Evolutionary conservation across 2,797 vertebrate genomes (phyloP).

Genomic region (Clarias platycephalus): DNA sequence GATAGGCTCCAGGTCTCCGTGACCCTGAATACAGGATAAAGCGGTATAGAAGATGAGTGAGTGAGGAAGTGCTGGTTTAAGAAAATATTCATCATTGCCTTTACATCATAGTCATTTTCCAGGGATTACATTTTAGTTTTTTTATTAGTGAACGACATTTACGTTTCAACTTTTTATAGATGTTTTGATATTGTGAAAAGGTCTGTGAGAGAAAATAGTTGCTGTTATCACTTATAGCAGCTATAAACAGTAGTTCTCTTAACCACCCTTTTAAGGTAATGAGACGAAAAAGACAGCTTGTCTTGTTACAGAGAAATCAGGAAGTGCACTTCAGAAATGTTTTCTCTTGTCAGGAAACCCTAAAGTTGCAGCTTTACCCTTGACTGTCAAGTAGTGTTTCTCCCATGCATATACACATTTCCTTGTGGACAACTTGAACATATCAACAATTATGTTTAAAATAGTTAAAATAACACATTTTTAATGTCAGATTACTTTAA

Average conservation of each 20-base stretch:
- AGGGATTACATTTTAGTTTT: neutral
- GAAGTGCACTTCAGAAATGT: neutral
- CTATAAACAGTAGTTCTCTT: neutral
- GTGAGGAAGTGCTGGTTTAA: no score
- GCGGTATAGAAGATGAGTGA: no score
- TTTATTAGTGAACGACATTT: neutral
- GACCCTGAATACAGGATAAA: no score
- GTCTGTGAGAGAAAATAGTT: neutral
- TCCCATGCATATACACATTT: neutral
- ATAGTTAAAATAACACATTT: neutral
- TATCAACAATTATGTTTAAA: neutral
- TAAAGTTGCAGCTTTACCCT: no score
- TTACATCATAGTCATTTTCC: neutral
- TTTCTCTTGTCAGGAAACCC: neutral
- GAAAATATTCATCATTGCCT: neutral
- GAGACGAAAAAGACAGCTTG: neutral
- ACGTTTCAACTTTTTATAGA: neutral
- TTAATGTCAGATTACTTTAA: no score
- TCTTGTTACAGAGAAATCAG: neutral
- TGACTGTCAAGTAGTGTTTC: neutral
- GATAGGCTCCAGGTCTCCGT: no score
- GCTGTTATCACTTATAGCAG: neutral
- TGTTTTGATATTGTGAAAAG: neutral
- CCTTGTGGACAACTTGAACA: neutral
- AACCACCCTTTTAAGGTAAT: neutral